phyloP scores from a whole-genome alignment of 1,140 invertebrate species.

The Dryas iulia region DNA sequence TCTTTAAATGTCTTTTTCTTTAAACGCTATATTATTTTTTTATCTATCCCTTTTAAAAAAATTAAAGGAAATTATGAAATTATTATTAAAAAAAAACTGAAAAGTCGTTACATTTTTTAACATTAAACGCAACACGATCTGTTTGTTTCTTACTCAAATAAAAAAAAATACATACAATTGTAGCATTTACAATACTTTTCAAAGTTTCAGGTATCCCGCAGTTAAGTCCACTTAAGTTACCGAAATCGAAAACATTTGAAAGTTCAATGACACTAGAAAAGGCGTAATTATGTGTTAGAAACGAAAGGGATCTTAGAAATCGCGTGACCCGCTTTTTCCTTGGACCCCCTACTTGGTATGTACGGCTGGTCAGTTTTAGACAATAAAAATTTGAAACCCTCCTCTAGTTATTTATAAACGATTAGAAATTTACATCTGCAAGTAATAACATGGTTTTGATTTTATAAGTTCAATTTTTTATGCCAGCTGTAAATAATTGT shows the following conservation, averaged over 20 bases:
- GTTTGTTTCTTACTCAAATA: background rate
- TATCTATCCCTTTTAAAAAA: no score
- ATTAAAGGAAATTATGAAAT: no score
- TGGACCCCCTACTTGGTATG: constrained; percentile 51
- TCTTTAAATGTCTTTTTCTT: no score
- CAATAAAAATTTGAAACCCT: constrained; percentile 43
- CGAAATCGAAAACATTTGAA: constrained; percentile 47
- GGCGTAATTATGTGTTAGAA: constrained; percentile 65
- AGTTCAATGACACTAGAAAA: constrained; percentile 71
- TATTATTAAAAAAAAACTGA: no score
- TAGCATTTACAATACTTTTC: constrained; percentile 49
- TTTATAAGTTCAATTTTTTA: constrained; percentile 16
- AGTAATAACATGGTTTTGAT: constrained; percentile 41
- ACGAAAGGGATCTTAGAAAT: constrained; percentile 63
- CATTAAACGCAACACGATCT: constrained; percentile 3
- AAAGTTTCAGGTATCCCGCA: constrained; percentile 52
- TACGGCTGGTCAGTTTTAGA: constrained; percentile 74
- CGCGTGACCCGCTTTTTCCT: constrained; percentile 66
- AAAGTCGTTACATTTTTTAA: background rate
- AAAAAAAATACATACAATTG: constrained; percentile 37
- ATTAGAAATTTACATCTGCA: constrained; percentile 45
- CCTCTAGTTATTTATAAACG: constrained; percentile 22
- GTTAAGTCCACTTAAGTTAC: constrained; percentile 64
- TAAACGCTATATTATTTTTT: no score
- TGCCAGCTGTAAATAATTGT: constrained; percentile 21